Evolutionary conservation across 2,797 vertebrate species (phyloP), one percentile per base, ranked within the genome.

Genomic region (Notamacropus eugenii): DNA sequence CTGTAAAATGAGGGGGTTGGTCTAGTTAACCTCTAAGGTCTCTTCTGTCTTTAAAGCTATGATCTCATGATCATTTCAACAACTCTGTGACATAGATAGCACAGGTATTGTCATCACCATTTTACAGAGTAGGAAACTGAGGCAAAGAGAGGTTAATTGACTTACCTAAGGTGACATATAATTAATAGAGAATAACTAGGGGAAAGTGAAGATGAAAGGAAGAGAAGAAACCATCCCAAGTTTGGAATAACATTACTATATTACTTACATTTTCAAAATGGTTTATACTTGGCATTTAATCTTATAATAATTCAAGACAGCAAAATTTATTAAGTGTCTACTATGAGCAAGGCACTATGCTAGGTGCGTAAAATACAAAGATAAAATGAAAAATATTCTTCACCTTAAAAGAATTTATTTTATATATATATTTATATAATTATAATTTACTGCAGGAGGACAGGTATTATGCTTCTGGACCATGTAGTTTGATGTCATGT

Each of bases 191-290:
- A 54, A 31, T 46, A 29, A 93, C 40, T 5, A 40, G 34, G 55
- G 62, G n/a, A 40, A 24, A 82, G 8, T 24, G 2, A 82, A 10
- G 22, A 82, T 46, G 74, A 82, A 2, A 46, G 3, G 29, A 59
- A 19, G 0, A 50, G 74, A 87, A 91, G 28, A 34, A 91, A 46
- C 40, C 16, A 46, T 82, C 8, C 24, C 40, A 27, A 91, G 29
- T 55, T 55, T 91, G 28, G 6, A 91, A 67, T 29, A 56, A 1
- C 13, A 27, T 67, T 91, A 1, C 24, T 50, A 31, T 50, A 55
- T 57, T 74, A 92, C 28, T 52, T 90, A 55, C 87, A 92, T 74
- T 62, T 91, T 52, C 96, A 90, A 59, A 90, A 55, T 29, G 19
- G 3, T 67, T 62, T 52, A 0, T 67, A 74, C 82, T 34, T 93